A percentile compares a stretch with the other conserved stretches of the same genome.
Conservation (phyloP, 2,113 vertebrate genomes). For the Megaceryle maxima region DNA sequence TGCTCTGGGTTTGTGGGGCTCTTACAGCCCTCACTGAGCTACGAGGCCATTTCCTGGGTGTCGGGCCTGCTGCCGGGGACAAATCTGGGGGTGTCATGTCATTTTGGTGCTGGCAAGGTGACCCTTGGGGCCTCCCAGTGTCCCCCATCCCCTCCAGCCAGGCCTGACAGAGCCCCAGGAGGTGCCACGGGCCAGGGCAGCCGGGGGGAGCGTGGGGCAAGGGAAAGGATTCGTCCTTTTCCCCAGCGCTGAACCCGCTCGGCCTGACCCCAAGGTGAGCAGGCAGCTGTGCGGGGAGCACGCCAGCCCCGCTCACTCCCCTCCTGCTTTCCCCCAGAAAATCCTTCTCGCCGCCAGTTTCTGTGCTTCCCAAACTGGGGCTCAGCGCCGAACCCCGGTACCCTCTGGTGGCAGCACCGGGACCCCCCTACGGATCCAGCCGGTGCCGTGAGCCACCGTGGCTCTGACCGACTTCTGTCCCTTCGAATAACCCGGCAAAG, state of each 20-base stretch:
- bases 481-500: not conserved
- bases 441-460: not conserved
- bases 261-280: not conserved
- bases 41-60: too few relatives aligned
- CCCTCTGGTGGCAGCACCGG: not conserved
- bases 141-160: not conserved
- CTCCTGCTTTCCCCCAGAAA: not conserved
- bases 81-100: not conserved
- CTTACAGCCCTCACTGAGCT: not conserved
- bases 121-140: not conserved
- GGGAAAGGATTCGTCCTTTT: not conserved
- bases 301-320: not conserved
- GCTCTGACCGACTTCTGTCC: conserved; percentile 9
- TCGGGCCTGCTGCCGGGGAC: accelerated
- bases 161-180: not conserved
- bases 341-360: not conserved
- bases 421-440: not conserved
- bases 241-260: not conserved
- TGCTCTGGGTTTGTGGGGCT: not conserved
- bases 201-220: not conserved
- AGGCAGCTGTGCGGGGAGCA: not conserved
- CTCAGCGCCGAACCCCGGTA: not conserved
- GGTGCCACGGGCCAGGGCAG: accelerated
- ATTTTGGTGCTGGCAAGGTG: not conserved
- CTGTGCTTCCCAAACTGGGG: not conserved